Evolutionary conservation across 2,797 vertebrate species (phyloP), one percentile per base, ranked within the genome.

Genomic region (Champsocephalus esox): DNA sequence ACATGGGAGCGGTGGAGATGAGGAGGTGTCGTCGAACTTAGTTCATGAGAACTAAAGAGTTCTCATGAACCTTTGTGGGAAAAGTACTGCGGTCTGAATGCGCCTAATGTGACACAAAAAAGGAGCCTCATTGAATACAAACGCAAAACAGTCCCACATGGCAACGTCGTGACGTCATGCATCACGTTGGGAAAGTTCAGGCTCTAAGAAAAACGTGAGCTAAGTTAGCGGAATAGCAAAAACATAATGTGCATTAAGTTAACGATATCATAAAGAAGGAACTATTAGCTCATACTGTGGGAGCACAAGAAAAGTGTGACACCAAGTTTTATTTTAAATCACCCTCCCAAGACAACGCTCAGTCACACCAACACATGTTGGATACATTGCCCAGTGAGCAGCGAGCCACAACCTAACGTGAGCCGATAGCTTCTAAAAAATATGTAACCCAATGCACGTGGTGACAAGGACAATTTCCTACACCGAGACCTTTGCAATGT

Each of bases 121-220:
- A 38, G 8, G 2, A 10, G 7, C n/a, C 13, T 12, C 0, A 32
- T 11, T 34, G 6, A 32, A 67, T 21, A 28, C 11, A 46, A 57
- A 77, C 65, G 32, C 77, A 66, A 50, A 70, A 70, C 75, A 70
- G 9, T 50, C 3, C 8, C 66, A 76, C 41, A 61, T 65, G 59
- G 19, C 21, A 14, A 14, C 45, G 56, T 1, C 0, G 3, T 75
- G 64, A 82, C 38, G 82, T 82, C 75, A 77, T 0, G 3, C 9
- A 51, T 4, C 12, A 49, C 11, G 48, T 43, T 7, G 13, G 12
- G 10, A 41, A 45, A 45, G 59, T 71, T 54, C 51, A 24, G 59
- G 38, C 56, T 57, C 43, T 54, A 56, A 45, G 19, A 12, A 55
- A 51, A 21, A 83, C 78, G n/a, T 5, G 16, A 52, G 65, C 66